Base-by-base conservation (phyloP, 2,797 vertebrate genomes). In the Margarornis squamiger region DNA sequence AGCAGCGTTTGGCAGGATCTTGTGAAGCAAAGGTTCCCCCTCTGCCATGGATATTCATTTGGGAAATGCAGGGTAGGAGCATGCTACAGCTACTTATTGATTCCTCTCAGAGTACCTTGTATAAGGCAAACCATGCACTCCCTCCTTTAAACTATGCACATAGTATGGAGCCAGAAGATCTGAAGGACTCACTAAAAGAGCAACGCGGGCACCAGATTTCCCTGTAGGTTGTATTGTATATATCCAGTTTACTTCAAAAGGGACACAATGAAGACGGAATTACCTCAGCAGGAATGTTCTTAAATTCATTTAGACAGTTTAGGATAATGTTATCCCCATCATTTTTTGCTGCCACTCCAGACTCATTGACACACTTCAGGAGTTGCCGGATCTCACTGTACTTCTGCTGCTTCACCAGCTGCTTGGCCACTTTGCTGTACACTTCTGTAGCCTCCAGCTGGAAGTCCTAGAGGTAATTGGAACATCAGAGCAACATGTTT, bases 321-420 rank as follows among this genome's bases (percentile, higher is more conserved):
- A 99, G 98, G 91, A 99, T 97, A 83, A 99, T 99, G 76, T 98
- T 97, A 58, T 99, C 99, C 8, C 99, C 98, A 52, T 99, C 99
- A 8, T 98, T 98, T 96, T 98, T 99, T 79, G 99, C 98, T 75
- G 99, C 99, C 4, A 98, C 97, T 84, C 99, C 99, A 0, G 99
- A 99, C 94, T 99, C 99, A 4, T 96, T 98, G 73, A 99, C 99
- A 36, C 99, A 99, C 90, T 99, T 99, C 36, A 99, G 98, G 88
- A 99, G 98, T 96, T 99, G 99, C 34, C 98, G 98, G 65, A 99
- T 98, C 51, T 99, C 98, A 1, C 97, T 90, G 20, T 98, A 99
- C 82, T 99, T 99, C 78, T 97, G 97, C 94, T 98, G 98, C 26
- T 98, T 98, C 76, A 99, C 97, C 36, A 99, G 96, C 52, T 98